A percentile compares a stretch with the other conserved stretches of the same genome.
phyloP scores from a whole-genome alignment of 2,113 vertebrate genomes.

The Brevimyrus niger region DNA sequence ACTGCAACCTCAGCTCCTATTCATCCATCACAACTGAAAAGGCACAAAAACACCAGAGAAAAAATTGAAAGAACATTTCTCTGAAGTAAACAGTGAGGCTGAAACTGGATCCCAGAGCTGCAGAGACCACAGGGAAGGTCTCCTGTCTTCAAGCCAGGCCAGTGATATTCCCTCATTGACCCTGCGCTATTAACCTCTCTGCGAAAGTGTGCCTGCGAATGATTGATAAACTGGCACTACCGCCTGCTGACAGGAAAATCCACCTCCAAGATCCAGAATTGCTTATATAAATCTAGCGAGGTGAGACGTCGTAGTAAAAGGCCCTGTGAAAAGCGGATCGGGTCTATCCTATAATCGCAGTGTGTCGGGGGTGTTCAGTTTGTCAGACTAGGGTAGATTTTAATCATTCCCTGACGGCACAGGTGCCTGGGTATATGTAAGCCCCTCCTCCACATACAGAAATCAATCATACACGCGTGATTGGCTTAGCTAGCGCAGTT shows the following conservation, averaged over 20 bases:
- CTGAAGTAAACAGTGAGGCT: background rate
- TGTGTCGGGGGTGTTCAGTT: background rate
- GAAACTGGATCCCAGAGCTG: background rate
- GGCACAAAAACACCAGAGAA: background rate
- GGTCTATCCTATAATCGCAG: background rate
- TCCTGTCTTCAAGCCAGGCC: background rate
- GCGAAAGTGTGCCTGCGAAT: background rate
- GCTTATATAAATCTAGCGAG: constrained; percentile 4
- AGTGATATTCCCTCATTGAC: background rate
- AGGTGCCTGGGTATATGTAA: background rate
- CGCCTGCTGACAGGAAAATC: background rate
- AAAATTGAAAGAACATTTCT: background rate
- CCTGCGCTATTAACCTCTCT: background rate
- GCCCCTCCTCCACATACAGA: background rate
- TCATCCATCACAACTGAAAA: background rate
- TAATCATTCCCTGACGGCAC: background rate
- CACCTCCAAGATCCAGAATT: background rate
- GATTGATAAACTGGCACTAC: background rate
- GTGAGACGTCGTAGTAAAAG: background rate
- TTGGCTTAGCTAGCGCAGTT: background rate
- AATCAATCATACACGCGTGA: constrained; percentile 7
- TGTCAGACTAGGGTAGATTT: background rate
- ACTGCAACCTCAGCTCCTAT: background rate
- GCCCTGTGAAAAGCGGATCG: background rate
- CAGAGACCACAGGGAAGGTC: background rate